Evolutionary conservation across 2,888 invertebrate genomes (phyloP), one percentile per base, ranked within the genome.

Genomic region (Alloplasta piceator): DNA sequence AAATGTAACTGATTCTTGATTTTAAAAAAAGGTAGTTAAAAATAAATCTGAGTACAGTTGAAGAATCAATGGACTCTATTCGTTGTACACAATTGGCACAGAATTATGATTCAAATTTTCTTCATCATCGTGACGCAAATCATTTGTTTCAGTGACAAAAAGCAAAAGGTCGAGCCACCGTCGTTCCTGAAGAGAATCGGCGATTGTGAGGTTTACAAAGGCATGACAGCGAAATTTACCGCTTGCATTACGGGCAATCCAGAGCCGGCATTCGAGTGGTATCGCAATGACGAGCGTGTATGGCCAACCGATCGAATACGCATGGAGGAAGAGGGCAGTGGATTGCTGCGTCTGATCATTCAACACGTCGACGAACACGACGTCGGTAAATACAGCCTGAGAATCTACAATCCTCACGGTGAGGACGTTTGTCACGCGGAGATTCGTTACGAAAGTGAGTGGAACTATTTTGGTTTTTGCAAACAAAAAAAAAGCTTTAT

Each of bases 161-260:
- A 94, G 85, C 95, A 96, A 87, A 96, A 95, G 87, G 94, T 96
- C 52, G 98, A 98, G 91, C 95, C 97, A 0, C 98, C 98, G 4
- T 94, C 95, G 61, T 98, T 98, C 94, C 93, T 98, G 87, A 98
- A 98, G 93, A 96, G 95, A 89, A 96, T 98, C 87, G 97, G 97
- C 0, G 98, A 98, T 91, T 96, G 96, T 52, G 98, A 98, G 91
- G 95, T 97, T 71, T 96, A 96, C 92, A 95, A 96, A 88, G 97
- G 97, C 46, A 97, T 98, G 96, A 95, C 96, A 56, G 98, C 97
- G 72, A 97, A 97, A 93, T 98, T 98, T 92, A 98, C 98, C n/a
- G 98, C 98, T 73, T 98, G 98, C 91, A 96, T 96, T 63, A 95
- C 96, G 61, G 98, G 98, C 77, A 94, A 94, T 76, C 98, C 98